Evolutionary conservation across 2,113 vertebrate genomes (phyloP), one percentile per base, ranked within the genome.

Genomic region (Scomber scombrus): DNA sequence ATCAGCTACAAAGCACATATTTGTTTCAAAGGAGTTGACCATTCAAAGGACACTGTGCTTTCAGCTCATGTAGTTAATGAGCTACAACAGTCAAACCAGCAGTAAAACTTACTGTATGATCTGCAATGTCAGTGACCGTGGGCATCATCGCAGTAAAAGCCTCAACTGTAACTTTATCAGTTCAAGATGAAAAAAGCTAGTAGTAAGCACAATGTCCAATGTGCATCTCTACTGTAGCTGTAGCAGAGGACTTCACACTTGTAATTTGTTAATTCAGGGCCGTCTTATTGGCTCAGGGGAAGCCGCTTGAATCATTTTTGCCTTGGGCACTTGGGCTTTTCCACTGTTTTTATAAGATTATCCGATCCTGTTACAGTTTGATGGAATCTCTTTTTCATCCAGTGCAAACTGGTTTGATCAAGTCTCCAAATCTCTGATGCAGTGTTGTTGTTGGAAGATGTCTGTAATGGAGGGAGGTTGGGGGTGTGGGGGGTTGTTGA

Each of bases 331-430:
- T 67, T 23, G 43, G 61, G 70, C 70, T 88, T 58, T 55, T 74
- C 50, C 45, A 34, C 58, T 81, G 54, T 83, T 87, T 77, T 78
- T 64, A 75, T 66, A 26, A 82, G 58, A 84, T 86, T 78, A 90
- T 86, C 76, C 56, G 82, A 89, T 85, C 74, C 65, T 34, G 60
- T 80, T 45, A 64, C 46, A 78, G 62, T 76, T 75, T 74, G 77
- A 85, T 85, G 71, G 80, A 92, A 89, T 90, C 80, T 40, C 26
- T 64, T 85, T 76, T 85, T 77, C 72, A 78, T 93, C 78, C 84
- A 89, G 90, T 66, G n/a, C 69, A 70, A 81, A 88, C 90, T 89
- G 65, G 90, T 90, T 87, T 81, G 85, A 92, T 92, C 71, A 72
- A 40, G 31, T 61, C 62, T 81, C 68, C 74, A 88, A 88, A 90